Percentiles rank a stretch among this genome's conserved stretches.
These are phyloP conservation scores for Tyrannus savana DNA, from an alignment of 2,113 vertebrate genomes.

Conservation along the genomic window DNA sequence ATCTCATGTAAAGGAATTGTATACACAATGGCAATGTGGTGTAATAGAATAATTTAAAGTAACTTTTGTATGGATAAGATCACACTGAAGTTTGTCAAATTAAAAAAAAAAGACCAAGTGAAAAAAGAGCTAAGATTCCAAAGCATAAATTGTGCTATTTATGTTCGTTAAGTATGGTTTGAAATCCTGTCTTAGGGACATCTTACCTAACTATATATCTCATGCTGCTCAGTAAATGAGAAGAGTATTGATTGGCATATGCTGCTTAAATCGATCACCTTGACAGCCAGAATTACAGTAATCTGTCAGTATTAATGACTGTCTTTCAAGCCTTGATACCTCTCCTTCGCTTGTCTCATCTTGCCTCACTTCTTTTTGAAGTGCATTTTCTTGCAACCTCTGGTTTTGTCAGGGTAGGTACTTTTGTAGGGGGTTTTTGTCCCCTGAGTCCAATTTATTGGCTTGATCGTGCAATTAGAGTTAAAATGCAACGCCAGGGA, in stretches of 20 bases:
- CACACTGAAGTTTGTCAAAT: conserved; percentile 22
- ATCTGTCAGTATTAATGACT: conserved; percentile 99
- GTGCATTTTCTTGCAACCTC: conserved; percentile 77
- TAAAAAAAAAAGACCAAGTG: neutral
- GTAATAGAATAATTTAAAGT: conserved; percentile 36
- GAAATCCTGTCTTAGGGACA: conserved; percentile 76
- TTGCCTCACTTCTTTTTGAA: conserved; percentile 75
- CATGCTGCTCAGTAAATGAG: conserved; percentile 84
- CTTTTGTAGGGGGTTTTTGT: conserved; percentile 64
- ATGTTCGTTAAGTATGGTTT: conserved; percentile 81
- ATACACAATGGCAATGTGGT: neutral
- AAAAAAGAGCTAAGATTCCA: conserved; percentile 69
- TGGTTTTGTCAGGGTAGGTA: conserved; percentile 72
- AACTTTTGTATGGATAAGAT: conserved; percentile 40
- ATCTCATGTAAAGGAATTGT: neutral
- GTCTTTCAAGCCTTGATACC: conserved; percentile 83
- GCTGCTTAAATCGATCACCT: conserved; percentile 93
- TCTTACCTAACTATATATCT: conserved; percentile 79
- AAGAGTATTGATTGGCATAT: conserved; percentile 94
- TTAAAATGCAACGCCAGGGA: conserved; percentile 68
- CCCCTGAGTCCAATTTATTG: conserved; percentile 74
- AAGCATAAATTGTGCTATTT: conserved; percentile 78
- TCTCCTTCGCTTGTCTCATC: conserved; percentile 77
- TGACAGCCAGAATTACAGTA: conserved; percentile 99
- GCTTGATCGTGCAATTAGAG: conserved; percentile 78